Evolutionary conservation across 2,113 vertebrate species (phyloP).

Genomic region (Triplophysa rosa): DNA sequence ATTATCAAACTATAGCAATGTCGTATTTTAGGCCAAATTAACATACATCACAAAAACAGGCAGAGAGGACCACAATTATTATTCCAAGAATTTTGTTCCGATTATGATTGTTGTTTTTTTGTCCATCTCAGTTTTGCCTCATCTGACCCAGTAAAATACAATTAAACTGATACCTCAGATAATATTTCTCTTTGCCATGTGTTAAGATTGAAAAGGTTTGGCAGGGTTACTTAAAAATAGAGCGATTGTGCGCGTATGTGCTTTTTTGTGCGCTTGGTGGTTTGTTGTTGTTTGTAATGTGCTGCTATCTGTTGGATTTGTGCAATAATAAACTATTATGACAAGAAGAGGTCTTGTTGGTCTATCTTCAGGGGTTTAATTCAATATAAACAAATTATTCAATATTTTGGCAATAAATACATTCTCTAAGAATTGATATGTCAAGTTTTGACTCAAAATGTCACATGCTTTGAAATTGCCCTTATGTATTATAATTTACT

Average conservation of each 20-base stretch:
- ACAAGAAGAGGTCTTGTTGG: not conserved
- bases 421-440: no score
- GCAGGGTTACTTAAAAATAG: slow-evolving; percentile 4
- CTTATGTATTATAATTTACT: no score
- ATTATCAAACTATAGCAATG: not conserved
- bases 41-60: no score
- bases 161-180: not conserved
- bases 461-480: no score
- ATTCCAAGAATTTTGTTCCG: not conserved
- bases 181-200: not conserved
- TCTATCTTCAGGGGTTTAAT: no score
- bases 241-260: not conserved
- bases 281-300: not conserved
- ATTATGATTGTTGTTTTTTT: not conserved
- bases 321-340: slow-evolving; percentile 43
- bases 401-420: no score
- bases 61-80: no score
- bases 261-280: not conserved
- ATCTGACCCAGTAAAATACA: not conserved
- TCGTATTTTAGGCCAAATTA: not conserved
- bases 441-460: no score
- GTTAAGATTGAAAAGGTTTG: slow-evolving; percentile 9
- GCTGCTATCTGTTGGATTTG: slow-evolving; percentile 33
- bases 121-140: not conserved
- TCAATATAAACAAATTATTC: no score